Evolutionary conservation across 2,888 invertebrate species (phyloP).

Genomic region (Nymphalis c-album): DNA sequence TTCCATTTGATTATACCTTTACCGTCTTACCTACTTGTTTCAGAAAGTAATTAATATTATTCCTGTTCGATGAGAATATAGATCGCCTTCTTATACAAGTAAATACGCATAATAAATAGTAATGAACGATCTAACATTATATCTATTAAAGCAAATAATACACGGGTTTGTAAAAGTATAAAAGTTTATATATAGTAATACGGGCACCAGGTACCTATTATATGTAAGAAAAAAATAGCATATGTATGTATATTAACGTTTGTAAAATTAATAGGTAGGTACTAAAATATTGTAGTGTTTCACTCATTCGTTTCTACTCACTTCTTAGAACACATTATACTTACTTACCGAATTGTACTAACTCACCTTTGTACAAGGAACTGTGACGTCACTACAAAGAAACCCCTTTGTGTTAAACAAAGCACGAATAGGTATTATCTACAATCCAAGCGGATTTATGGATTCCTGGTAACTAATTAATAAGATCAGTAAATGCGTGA

Average conservation of each 20-base stretch:
- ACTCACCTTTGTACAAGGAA: not conserved
- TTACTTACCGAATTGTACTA: not conserved
- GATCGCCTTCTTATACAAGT: too few relatives aligned
- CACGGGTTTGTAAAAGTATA: too few relatives aligned
- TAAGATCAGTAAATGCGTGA: slow-evolving; percentile 10
- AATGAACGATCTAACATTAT: not conserved
- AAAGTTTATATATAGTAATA: too few relatives aligned
- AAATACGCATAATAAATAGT: not conserved
- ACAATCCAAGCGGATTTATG: not conserved
- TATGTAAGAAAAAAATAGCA: too few relatives aligned
- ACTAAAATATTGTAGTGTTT: not conserved
- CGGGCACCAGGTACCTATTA: too few relatives aligned
- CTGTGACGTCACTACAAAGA: not conserved
- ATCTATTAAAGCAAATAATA: too few relatives aligned
- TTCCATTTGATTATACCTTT: too few relatives aligned
- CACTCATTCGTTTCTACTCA: not conserved
- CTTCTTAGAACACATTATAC: slow-evolving; percentile 4
- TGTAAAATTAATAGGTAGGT: too few relatives aligned
- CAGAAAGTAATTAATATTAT: too few relatives aligned
- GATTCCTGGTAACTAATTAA: slow-evolving; percentile 22
- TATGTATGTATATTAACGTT: too few relatives aligned
- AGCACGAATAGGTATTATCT: slow-evolving; percentile 4
- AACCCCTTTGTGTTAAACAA: slow-evolving; percentile 12
- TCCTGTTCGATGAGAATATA: too few relatives aligned
- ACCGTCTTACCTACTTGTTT: too few relatives aligned